Conservation (phyloP, 2,888 invertebrate genomes). For the Phorcus lineatus region DNA sequence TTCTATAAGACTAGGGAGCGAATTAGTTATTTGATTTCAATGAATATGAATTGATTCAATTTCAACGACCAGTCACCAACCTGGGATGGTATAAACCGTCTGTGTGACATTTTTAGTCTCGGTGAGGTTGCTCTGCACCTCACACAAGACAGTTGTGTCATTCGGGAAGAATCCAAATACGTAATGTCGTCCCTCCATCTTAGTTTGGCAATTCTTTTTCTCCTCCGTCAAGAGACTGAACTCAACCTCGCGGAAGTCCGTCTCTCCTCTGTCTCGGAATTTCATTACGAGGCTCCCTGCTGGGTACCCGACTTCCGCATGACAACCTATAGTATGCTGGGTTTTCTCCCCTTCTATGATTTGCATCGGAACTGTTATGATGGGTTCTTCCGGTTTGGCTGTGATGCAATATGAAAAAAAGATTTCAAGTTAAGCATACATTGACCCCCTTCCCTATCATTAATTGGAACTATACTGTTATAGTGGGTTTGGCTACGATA, state of each 20-base stretch:
- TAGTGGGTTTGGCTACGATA: too few species aligned
- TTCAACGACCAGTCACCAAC: conserved; percentile 22
- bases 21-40: too few species aligned
- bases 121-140: conserved; percentile 38
- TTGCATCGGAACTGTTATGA: conserved; percentile 38
- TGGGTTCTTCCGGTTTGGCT: conserved; percentile 44
- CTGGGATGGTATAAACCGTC: conserved; percentile 44
- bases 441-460: too few species aligned
- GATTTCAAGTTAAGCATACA: too few species aligned
- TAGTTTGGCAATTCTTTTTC: conserved; percentile 33
- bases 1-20: too few species aligned
- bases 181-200: conserved; percentile 1
- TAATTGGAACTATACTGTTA: too few species aligned
- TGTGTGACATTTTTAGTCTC: conserved; percentile 29
- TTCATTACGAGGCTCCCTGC: conserved; percentile 36
- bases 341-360: conserved; percentile 39
- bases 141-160: conserved; percentile 42
- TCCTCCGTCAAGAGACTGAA: conserved; percentile 6
- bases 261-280: conserved; percentile 21
- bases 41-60: too few species aligned
- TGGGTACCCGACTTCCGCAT: conserved; percentile 47
- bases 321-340: conserved; percentile 36
- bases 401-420: neutral
- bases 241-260: conserved; percentile 28
- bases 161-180: conserved; percentile 25